phyloP scores from a whole-genome alignment of 1,140 invertebrate species.

The Paraescarpia echinospica region DNA sequence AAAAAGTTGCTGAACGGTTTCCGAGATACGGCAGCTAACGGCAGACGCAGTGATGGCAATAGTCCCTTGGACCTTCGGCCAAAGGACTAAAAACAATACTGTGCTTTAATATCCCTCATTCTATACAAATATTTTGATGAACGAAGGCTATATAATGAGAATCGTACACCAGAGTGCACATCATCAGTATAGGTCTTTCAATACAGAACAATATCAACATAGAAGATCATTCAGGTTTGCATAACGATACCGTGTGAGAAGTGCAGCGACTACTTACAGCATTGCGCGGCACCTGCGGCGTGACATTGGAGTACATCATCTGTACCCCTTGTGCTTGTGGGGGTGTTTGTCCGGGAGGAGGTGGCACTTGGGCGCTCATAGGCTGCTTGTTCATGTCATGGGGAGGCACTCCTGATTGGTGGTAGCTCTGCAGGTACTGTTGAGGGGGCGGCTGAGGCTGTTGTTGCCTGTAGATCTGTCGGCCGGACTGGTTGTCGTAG shows the following conservation, averaged over 20 bases:
- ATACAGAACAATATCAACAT: background rate
- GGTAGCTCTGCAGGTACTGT: background rate
- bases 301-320: slow-evolving; percentile 16
- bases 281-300: background rate
- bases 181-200: background rate
- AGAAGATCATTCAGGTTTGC: background rate
- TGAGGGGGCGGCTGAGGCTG: background rate
- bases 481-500: background rate
- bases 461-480: background rate
- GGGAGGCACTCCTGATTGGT: slow-evolving; percentile 10
- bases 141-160: no score
- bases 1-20: no score
- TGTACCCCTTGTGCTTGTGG: slow-evolving; percentile 9
- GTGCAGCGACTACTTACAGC: background rate
- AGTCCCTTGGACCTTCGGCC: no score
- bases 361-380: slow-evolving; percentile 18
- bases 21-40: no score
- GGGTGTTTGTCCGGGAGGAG: slow-evolving; percentile 4
- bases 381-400: slow-evolving; percentile 24
- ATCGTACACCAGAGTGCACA: no score
- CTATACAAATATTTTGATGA: no score
- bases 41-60: no score
- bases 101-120: no score
- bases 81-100: no score
- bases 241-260: background rate